Conservation (phyloP, 2,113 vertebrate species). For the Coptodon bakossiorum region DNA sequence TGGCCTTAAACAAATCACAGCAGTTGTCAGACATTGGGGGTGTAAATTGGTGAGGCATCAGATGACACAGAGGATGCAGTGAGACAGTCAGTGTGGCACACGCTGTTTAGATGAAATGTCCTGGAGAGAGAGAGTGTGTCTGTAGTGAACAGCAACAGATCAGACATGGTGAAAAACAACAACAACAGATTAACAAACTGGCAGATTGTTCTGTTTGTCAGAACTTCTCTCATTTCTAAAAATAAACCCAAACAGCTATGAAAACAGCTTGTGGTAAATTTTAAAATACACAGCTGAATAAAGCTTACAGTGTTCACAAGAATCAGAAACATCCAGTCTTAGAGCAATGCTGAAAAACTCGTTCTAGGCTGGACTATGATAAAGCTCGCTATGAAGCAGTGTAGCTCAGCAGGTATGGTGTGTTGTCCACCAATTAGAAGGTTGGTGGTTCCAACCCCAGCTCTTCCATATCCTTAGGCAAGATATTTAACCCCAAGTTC, state of each 20-base stretch:
- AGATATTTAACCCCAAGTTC: background rate
- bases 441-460: background rate
- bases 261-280: background rate
- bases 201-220: background rate
- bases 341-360: background rate
- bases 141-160: background rate
- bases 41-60: background rate
- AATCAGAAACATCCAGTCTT: background rate
- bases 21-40: background rate
- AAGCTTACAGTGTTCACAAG: background rate
- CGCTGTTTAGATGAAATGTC: background rate
- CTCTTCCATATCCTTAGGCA: background rate
- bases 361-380: background rate
- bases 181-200: background rate
- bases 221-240: background rate
- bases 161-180: background rate
- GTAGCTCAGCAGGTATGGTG: background rate
- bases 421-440: background rate
- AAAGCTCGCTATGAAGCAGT: background rate
- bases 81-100: background rate
- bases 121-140: background rate
- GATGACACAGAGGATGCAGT: background rate
- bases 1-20: background rate
- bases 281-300: background rate
- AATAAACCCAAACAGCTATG: background rate